Evolutionary conservation across 2,797 vertebrate genomes (phyloP).

Genomic region (Calcarius lapponicus): DNA sequence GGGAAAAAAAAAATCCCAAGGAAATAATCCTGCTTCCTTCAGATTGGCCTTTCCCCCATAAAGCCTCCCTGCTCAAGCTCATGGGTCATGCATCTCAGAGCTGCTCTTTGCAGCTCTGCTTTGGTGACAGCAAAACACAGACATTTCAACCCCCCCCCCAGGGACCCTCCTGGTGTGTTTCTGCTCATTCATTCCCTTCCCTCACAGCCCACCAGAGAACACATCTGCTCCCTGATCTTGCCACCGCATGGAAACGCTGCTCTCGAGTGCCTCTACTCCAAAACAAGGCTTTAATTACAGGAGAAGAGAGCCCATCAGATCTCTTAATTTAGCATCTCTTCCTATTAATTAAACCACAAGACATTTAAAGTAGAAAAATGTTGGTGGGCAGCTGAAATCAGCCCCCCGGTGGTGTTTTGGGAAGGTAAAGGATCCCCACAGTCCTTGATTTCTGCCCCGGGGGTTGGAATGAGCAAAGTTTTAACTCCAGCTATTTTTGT

Average conservation of each 20-base stretch:
- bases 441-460: not conserved
- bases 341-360: not conserved
- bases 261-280: constrained; percentile 8
- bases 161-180: not conserved
- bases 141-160: constrained; percentile 16
- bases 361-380: not conserved
- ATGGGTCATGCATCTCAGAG: not conserved
- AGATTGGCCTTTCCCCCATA: not conserved
- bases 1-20: not conserved
- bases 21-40: not conserved
- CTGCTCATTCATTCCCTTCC: constrained; percentile 40
- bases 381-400: not conserved
- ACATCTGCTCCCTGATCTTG: constrained; percentile 28
- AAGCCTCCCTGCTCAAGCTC: not conserved
- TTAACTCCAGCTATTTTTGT: not conserved
- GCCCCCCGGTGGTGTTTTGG: not conserved
- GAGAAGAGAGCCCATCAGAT: not conserved
- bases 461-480: not conserved
- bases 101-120: constrained; percentile 58
- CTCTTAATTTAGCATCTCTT: constrained; percentile 19
- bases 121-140: constrained; percentile 54
- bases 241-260: not conserved
- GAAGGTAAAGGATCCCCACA: not conserved
- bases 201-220: not conserved
- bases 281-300: constrained; percentile 20